Evolutionary conservation across 2,888 invertebrate species (phyloP).

Genomic region (Papilio elwesi): DNA sequence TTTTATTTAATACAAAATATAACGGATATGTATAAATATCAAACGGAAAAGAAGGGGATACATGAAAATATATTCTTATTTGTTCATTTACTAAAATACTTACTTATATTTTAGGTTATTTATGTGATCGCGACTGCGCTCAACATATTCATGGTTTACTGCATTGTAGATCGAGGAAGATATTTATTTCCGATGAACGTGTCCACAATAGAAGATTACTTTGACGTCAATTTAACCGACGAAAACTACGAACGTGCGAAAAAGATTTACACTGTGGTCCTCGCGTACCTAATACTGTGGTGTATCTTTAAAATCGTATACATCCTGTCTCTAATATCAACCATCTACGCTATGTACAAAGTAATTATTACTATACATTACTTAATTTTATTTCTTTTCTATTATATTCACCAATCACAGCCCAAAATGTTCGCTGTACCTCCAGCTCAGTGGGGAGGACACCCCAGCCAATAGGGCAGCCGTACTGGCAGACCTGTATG

Average conservation of each 20-base stretch:
- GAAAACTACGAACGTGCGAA: slow-evolving; percentile 1
- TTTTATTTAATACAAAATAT: too few relatives aligned
- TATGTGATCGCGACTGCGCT: background rate
- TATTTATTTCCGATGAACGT: slow-evolving; percentile 16
- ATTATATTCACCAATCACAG: too few relatives aligned
- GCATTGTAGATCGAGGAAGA: background rate
- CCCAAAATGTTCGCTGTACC: too few relatives aligned
- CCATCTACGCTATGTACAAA: slow-evolving; percentile 42
- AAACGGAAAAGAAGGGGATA: too few relatives aligned
- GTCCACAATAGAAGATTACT: slow-evolving; percentile 19
- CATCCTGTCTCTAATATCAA: slow-evolving; percentile 31
- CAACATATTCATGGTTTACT: slow-evolving; percentile 30
- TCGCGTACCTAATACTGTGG: slow-evolving; percentile 40
- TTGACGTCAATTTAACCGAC: slow-evolving; percentile 18
- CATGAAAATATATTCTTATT: too few relatives aligned
- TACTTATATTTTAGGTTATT: background rate
- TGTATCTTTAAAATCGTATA: slow-evolving; percentile 40
- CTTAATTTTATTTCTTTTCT: background rate
- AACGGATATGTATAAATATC: too few relatives aligned
- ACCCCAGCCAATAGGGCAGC: too few relatives aligned
- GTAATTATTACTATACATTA: slow-evolving; percentile 26
- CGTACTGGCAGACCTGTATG: too few relatives aligned
- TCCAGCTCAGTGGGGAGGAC: too few relatives aligned
- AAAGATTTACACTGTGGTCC: slow-evolving; percentile 22
- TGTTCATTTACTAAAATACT: background rate